These are phyloP conservation scores for Spodoptera frugiperda DNA, from an alignment of 1,140 invertebrate species.

Conservation along the genomic window DNA sequence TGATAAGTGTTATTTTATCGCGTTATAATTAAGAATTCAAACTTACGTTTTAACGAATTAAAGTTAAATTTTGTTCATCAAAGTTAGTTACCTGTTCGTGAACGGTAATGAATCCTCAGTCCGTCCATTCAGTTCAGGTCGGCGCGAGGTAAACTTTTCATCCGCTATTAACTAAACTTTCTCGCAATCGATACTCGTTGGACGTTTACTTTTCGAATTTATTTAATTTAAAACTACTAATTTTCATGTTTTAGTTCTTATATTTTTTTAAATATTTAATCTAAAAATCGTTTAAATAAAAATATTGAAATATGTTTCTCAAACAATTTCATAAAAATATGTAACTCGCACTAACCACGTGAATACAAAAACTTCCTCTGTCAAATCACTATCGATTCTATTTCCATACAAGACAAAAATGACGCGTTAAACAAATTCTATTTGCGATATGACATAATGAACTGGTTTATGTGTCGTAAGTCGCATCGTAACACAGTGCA, in stretches of 20 bases:
- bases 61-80: constrained; percentile 36
- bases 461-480: constrained; percentile 29
- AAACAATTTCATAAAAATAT: no score
- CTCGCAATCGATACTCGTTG: constrained; percentile 48
- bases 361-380: no score
- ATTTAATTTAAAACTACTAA: constrained; percentile 22
- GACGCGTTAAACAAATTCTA: constrained; percentile 25
- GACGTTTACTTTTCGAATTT: constrained; percentile 41
- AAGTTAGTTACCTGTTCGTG: constrained; percentile 47
- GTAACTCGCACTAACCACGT: no score
- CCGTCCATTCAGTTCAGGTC: constrained; percentile 45
- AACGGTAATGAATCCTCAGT: constrained; percentile 51
- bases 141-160: constrained; percentile 51
- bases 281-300: no score
- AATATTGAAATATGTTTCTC: no score
- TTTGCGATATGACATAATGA: constrained; percentile 35
- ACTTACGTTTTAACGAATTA: constrained; percentile 33
- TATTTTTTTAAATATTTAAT: no score
- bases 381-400: not conserved
- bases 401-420: constrained; percentile 4
- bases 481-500: constrained; percentile 5
- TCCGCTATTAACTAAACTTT: constrained; percentile 54
- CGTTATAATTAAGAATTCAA: not conserved
- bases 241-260: not conserved
- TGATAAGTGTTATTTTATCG: constrained; percentile 20